Conservation (phyloP, 2,888 invertebrate genomes). For the Tromatobia lineatoria region DNA sequence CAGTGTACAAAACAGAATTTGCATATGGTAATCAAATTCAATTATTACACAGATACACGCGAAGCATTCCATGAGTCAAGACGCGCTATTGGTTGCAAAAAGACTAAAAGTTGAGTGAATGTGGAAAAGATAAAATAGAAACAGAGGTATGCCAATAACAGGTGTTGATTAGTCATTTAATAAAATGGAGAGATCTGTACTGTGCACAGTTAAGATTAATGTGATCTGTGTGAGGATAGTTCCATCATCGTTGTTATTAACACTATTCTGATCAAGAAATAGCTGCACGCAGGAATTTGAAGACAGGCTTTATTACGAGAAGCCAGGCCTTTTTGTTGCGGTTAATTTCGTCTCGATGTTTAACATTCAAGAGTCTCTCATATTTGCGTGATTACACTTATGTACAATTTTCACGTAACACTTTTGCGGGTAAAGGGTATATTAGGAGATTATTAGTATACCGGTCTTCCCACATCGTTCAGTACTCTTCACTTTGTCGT, state of each 20-base stretch:
- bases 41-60: too few species aligned
- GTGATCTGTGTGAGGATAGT: neutral
- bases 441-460: slow-evolving; percentile 34
- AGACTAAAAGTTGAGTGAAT: too few species aligned
- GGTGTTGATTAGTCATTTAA: neutral
- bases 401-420: neutral
- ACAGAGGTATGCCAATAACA: neutral
- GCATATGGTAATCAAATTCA: too few species aligned
- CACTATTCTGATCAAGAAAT: neutral
- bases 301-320: slow-evolving; percentile 12
- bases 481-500: slow-evolving; percentile 24
- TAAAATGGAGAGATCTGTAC: neutral
- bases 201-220: neutral
- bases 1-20: too few species aligned
- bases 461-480: slow-evolving; percentile 19
- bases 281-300: slow-evolving; percentile 23
- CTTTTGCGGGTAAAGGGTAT: slow-evolving; percentile 31
- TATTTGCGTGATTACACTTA: slow-evolving; percentile 19
- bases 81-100: too few species aligned
- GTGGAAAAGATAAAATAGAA: neutral
- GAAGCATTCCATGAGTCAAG: too few species aligned
- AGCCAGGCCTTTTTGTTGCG: slow-evolving; percentile 1
- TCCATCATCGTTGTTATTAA: neutral
- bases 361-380: slow-evolving; percentile 18
- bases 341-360: slow-evolving; percentile 11